These are phyloP conservation scores for Megalops cyprinoides DNA, from an alignment of 2,797 vertebrate species.

Conservation along the genomic window DNA sequence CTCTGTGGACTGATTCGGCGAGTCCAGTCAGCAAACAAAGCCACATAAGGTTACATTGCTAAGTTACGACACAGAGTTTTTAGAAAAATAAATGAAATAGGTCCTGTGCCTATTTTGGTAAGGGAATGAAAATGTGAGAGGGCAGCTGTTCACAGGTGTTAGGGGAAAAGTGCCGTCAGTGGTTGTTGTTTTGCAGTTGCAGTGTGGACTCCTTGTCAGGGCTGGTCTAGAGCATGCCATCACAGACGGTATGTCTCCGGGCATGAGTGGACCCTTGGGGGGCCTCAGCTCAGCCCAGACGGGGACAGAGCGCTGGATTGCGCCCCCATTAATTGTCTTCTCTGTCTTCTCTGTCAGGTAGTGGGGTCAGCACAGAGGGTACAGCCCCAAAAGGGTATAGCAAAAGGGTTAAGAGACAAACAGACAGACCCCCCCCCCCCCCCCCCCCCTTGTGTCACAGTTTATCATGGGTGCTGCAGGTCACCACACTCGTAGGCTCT, in stretches of 20 bases:
- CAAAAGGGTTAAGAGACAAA: no score
- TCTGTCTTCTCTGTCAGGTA: no score
- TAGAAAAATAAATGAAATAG: no score
- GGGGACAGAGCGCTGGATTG: no score
- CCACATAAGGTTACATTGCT: no score
- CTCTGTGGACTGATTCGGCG: no score
- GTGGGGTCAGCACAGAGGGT: no score
- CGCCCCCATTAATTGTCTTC: no score
- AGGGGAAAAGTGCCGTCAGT: not conserved
- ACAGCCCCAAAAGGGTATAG: no score
- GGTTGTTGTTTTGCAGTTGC: constrained; percentile 19
- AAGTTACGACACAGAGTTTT: no score
- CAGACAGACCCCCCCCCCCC: no score
- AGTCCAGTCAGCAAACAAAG: no score
- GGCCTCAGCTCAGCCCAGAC: not conserved
- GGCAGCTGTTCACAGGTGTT: constrained; percentile 6
- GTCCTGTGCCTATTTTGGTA: not conserved
- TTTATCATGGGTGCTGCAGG: constrained; percentile 20
- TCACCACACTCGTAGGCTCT: not conserved
- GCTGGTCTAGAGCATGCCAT: not conserved
- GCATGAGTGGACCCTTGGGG: not conserved
- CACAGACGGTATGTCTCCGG: not conserved
- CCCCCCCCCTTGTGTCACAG: constrained; percentile 12
- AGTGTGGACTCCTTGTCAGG: not conserved
- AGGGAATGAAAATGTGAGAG: not conserved